phyloP scores from a whole-genome alignment of 2,113 vertebrate genomes.

The Procavia capensis region DNA sequence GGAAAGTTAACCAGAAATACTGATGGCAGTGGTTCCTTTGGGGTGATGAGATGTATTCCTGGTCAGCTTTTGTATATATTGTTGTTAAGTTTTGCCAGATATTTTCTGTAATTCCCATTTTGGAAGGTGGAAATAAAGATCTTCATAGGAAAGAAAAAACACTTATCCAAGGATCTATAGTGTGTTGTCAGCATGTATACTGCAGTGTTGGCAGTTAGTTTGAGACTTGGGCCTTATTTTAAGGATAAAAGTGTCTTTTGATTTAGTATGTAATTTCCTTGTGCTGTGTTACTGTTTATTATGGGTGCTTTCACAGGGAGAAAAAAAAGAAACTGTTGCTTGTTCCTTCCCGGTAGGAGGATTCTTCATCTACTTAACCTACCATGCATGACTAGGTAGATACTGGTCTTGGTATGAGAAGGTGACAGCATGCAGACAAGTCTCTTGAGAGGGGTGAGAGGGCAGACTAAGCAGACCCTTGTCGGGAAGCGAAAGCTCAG shows the following conservation, averaged over 20 bases:
- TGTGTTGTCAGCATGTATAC: not conserved
- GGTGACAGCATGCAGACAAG: not conserved
- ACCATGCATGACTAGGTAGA: not conserved
- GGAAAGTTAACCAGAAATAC: not conserved
- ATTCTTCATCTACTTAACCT: not conserved
- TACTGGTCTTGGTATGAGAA: not conserved
- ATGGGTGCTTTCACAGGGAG: not conserved
- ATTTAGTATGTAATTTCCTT: not conserved
- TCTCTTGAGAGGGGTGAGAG: not conserved
- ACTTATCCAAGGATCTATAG: not conserved
- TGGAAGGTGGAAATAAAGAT: slow-evolving; percentile 15
- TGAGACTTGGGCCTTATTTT: slow-evolving; percentile 5
- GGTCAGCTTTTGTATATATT: not conserved
- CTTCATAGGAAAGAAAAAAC: not conserved
- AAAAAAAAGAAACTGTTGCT: not conserved
- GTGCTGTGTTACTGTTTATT: not conserved
- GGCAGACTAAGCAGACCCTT: not conserved
- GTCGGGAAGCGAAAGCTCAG: not conserved
- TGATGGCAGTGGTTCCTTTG: not conserved
- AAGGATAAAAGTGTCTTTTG: not conserved
- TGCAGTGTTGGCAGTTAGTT: not conserved
- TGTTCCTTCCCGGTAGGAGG: not conserved
- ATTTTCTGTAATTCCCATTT: not conserved
- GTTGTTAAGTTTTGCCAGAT: not conserved
- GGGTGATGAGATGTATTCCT: not conserved